These are phyloP conservation scores for Eurystomus gularis DNA, from an alignment of 2,113 vertebrate genomes.

Conservation along the genomic window DNA sequence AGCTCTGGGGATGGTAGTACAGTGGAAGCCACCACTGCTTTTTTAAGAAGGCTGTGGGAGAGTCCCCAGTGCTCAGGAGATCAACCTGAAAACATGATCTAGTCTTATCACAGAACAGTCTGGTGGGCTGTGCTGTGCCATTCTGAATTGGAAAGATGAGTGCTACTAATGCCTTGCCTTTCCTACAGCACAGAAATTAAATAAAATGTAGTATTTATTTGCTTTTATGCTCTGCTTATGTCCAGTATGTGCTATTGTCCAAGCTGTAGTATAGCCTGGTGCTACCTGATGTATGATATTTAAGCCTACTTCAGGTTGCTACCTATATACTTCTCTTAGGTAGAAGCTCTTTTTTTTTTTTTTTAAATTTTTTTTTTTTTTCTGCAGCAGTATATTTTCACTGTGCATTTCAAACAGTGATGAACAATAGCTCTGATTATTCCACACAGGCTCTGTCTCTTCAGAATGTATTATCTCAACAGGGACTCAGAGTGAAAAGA, in stretches of 20 bases:
- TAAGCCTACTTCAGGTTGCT: not conserved
- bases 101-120: not conserved
- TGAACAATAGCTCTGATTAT: constrained; percentile 58
- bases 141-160: not conserved
- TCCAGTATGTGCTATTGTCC: not conserved
- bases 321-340: not conserved
- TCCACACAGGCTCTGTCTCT: constrained; percentile 34
- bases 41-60: not conserved
- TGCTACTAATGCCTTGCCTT: not conserved
- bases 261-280: not conserved
- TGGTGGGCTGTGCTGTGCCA: not conserved
- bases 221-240: not conserved
- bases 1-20: not conserved
- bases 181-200: not conserved
- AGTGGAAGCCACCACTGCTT: not conserved
- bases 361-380: not conserved
- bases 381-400: constrained; percentile 17
- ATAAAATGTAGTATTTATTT: not conserved
- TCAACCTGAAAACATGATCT: not conserved
- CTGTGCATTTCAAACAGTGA: constrained; percentile 51
- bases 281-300: not conserved
- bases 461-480: constrained; percentile 66
- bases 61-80: not conserved
- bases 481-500: constrained; percentile 56
- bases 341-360: not conserved